Conservation (phyloP, 2,888 invertebrate species). For the Amiota minor region DNA sequence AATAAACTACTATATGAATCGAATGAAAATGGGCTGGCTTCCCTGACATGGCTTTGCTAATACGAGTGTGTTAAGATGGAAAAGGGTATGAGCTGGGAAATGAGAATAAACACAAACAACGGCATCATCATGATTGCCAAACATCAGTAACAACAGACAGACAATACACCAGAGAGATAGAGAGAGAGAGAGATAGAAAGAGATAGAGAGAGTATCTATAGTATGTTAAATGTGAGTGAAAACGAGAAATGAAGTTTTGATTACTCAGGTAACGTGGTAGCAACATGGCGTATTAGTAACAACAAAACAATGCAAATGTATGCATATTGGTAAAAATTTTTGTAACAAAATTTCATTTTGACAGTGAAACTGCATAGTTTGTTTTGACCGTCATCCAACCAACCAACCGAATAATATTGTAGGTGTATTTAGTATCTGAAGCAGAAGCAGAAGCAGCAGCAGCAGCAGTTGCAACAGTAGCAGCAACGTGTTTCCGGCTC, state of each 20-base stretch:
- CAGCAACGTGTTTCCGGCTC: constrained; percentile 15
- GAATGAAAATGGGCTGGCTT: too few species aligned
- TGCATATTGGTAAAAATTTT: constrained; percentile 24
- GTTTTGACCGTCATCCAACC: background rate
- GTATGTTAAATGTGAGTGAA: too few species aligned
- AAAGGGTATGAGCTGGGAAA: too few species aligned
- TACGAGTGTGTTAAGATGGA: too few species aligned
- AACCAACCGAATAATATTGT: background rate
- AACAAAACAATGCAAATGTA: constrained; percentile 29
- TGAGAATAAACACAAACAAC: background rate
- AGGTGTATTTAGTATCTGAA: background rate
- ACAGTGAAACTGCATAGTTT: constrained; percentile 1
- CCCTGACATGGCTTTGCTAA: too few species aligned
- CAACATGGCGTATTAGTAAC: too few species aligned
- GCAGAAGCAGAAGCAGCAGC: too few species aligned
- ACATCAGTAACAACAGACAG: constrained; percentile 1
- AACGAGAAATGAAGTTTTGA: too few species aligned
- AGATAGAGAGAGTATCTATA: too few species aligned
- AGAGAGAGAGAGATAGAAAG: too few species aligned
- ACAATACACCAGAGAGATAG: background rate
- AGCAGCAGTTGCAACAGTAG: background rate
- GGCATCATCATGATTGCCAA: background rate
- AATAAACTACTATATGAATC: constrained; percentile 4
- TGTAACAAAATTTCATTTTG: constrained; percentile 3
- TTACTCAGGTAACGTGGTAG: too few species aligned